These are phyloP conservation scores for Cichladusa arquata DNA, from an alignment of 2,113 vertebrate species.

Conservation along the genomic window DNA sequence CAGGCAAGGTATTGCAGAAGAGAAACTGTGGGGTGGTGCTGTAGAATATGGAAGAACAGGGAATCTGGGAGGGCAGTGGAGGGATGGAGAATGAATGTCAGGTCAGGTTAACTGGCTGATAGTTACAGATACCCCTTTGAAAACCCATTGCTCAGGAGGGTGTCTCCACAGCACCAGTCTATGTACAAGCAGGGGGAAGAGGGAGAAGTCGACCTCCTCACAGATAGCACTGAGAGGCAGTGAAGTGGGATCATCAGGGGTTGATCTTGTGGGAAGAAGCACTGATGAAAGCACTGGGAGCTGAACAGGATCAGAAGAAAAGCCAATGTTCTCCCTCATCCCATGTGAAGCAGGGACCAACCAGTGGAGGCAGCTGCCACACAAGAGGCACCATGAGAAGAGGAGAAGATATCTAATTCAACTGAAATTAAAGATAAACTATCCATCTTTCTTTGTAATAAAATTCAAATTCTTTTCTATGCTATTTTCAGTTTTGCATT, in stretches of 20 bases:
- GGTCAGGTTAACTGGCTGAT: background rate
- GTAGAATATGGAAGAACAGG: background rate
- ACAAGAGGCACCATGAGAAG: background rate
- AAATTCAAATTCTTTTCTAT: background rate
- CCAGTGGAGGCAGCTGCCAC: background rate
- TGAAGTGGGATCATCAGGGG: background rate
- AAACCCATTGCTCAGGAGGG: too few species aligned
- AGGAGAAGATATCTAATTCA: background rate
- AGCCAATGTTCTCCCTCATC: background rate
- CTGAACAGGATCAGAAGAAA: background rate
- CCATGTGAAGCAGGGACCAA: background rate
- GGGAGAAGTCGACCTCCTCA: background rate
- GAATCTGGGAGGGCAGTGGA: background rate
- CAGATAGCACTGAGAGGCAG: background rate
- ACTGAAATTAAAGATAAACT: background rate
- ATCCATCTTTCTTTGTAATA: background rate
- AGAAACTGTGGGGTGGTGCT: background rate
- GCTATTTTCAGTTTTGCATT: background rate
- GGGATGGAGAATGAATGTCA: background rate
- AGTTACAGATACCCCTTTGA: background rate
- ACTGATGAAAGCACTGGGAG: background rate
- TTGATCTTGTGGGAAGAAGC: background rate
- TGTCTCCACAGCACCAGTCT: too few species aligned
- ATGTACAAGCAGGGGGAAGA: background rate
- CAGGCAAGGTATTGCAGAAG: background rate